phyloP scores from a whole-genome alignment of 2,113 vertebrate genomes.

The Dicaeum eximium region DNA sequence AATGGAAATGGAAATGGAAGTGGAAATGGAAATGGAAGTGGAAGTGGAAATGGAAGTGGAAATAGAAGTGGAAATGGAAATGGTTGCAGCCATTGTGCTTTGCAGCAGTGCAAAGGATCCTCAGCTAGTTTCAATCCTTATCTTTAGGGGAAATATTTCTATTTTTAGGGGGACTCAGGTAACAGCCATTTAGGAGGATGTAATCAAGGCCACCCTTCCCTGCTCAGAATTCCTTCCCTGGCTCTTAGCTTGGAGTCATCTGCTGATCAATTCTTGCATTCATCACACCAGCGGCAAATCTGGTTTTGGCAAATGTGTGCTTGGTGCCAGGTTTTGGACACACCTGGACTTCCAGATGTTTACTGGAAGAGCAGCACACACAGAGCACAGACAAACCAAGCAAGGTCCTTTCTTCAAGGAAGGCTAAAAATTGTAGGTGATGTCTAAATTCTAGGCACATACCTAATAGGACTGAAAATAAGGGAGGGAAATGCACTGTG shows the following conservation, averaged over 20 bases:
- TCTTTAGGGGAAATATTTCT: background rate
- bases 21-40: too few relatives aligned
- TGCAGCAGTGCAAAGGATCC: background rate
- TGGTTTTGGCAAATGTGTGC: background rate
- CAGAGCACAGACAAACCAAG: background rate
- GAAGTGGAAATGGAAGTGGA: background rate
- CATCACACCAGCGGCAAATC: background rate
- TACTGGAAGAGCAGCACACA: background rate
- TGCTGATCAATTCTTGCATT: background rate
- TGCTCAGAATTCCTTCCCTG: background rate
- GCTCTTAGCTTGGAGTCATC: background rate
- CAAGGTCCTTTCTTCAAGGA: background rate
- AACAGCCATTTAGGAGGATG: background rate
- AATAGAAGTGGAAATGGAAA: too few relatives aligned
- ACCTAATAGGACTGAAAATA: background rate
- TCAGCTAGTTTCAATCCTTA: background rate
- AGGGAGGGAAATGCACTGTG: background rate
- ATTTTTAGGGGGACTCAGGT: background rate
- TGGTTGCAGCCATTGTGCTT: background rate
- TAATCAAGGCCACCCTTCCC: background rate
- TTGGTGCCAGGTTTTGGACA: background rate
- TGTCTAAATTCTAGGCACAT: background rate
- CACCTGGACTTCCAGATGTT: background rate
- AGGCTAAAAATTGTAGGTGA: background rate
- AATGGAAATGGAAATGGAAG: accelerated